Evolutionary conservation across 2,888 invertebrate species (phyloP).

Genomic region (Yponomeuta malinellus): DNA sequence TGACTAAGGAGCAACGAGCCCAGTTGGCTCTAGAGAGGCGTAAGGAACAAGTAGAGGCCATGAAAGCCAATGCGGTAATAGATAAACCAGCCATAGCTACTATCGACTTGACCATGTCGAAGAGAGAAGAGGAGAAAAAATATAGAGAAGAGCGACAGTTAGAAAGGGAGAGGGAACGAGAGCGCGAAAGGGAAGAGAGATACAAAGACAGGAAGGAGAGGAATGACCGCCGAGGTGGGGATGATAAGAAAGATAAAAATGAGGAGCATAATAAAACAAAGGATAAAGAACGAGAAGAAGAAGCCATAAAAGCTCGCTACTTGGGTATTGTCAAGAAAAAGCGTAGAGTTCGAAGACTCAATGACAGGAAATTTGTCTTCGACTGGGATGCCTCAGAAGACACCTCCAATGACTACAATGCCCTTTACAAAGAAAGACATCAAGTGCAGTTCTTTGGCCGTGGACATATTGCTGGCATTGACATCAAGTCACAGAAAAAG

Average conservation of each 20-base stretch:
- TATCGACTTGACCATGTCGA: slow-evolving; percentile 66
- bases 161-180: slow-evolving; percentile 63
- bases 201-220: slow-evolving; percentile 70
- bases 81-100: slow-evolving; percentile 64
- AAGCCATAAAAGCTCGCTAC: slow-evolving; percentile 97
- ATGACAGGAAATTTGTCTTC: slow-evolving; percentile 99
- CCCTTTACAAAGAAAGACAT: slow-evolving; percentile 96
- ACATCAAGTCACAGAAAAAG: slow-evolving; percentile 95
- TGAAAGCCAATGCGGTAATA: slow-evolving; percentile 77
- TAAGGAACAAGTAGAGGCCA: slow-evolving; percentile 90
- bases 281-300: slow-evolving; percentile 94
- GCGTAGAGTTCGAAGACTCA: slow-evolving; percentile 91
- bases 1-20: slow-evolving; percentile 96
- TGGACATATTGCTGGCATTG: slow-evolving; percentile 98
- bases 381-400: slow-evolving; percentile 99
- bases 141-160: slow-evolving; percentile 48
- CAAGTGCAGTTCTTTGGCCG: slow-evolving; percentile 98
- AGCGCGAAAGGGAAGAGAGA: slow-evolving; percentile 80
- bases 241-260: slow-evolving; percentile 60
- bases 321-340: slow-evolving; percentile 95
- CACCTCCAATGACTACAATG: slow-evolving; percentile 98
- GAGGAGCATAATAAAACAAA: slow-evolving; percentile 78
- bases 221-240: slow-evolving; percentile 61
- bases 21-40: slow-evolving; percentile 91
- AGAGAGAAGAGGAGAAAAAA: slow-evolving; percentile 60